These are phyloP conservation scores for Heliothis peltigera DNA, from an alignment of 2,888 invertebrate genomes.

Conservation along the genomic window DNA sequence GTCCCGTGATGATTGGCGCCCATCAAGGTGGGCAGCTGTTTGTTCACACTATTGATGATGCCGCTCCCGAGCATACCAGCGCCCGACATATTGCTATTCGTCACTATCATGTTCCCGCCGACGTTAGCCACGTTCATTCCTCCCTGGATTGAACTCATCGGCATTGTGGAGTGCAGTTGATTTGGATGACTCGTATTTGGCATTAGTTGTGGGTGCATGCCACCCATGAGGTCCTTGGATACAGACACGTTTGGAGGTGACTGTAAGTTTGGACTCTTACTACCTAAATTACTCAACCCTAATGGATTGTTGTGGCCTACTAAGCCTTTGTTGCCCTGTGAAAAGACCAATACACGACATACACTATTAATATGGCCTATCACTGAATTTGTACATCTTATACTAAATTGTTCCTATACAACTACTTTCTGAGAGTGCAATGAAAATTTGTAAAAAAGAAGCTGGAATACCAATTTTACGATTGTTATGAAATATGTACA, in stretches of 20 bases:
- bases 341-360: conserved; percentile 85
- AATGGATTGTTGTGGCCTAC: conserved; percentile 93
- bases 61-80: conserved; percentile 93
- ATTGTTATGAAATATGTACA: too few relatives aligned
- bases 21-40: conserved; percentile 92
- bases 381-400: conserved; percentile 49
- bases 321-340: conserved; percentile 93
- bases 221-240: conserved; percentile 94
- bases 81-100: conserved; percentile 93
- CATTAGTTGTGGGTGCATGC: conserved; percentile 92
- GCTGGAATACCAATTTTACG: too few relatives aligned
- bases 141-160: conserved; percentile 93
- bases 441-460: too few relatives aligned
- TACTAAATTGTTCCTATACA: not conserved
- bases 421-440: too few relatives aligned
- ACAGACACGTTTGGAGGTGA: conserved; percentile 96
- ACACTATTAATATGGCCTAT: conserved; percentile 74
- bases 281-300: conserved; percentile 93
- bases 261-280: conserved; percentile 95
- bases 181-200: conserved; percentile 93
- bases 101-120: conserved; percentile 94
- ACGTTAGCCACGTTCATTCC: conserved; percentile 92
- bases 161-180: conserved; percentile 90
- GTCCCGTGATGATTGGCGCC: conserved; percentile 87
- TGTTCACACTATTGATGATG: conserved; percentile 94